phyloP scores from a whole-genome alignment of 2,113 vertebrate genomes.

The Pipra filicauda region DNA sequence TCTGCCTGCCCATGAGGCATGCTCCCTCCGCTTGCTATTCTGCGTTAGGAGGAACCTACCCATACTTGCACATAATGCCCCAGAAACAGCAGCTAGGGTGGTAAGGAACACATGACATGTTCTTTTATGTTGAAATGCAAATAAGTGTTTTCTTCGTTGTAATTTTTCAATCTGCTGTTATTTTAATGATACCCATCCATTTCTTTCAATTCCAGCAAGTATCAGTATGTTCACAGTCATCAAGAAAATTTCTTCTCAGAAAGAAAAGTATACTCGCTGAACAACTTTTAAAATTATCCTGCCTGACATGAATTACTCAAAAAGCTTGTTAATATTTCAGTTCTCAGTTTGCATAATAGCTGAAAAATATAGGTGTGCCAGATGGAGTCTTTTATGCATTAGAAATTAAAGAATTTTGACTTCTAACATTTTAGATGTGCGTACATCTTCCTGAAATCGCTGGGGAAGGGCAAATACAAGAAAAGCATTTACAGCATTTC shows the following conservation, averaged over 20 bases:
- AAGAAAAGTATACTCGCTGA: constrained; percentile 39
- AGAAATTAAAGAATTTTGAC: constrained; percentile 26
- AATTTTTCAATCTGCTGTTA: constrained; percentile 65
- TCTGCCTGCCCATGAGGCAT: neutral
- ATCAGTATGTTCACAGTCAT: constrained; percentile 46
- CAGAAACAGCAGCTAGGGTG: constrained; percentile 42
- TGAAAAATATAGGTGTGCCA: constrained; percentile 63
- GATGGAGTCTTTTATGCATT: constrained; percentile 38
- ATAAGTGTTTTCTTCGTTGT: constrained; percentile 53
- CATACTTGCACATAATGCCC: neutral
- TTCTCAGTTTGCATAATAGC: constrained; percentile 58
- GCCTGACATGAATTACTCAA: constrained; percentile 54
- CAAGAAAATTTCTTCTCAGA: constrained; percentile 66
- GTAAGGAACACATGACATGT: constrained; percentile 33
- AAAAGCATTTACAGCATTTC: neutral
- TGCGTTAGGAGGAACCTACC: neutral
- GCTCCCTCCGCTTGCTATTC: neutral
- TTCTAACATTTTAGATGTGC: constrained; percentile 21
- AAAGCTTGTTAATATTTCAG: constrained; percentile 67
- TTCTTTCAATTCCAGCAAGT: constrained; percentile 56
- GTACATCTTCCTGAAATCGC: constrained; percentile 5
- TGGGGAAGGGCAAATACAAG: constrained; percentile 18
- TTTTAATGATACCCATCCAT: constrained; percentile 62
- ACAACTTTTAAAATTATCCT: constrained; percentile 62
- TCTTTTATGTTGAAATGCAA: constrained; percentile 67